Evolutionary conservation across 2,113 vertebrate species (phyloP), one percentile per base, ranked within the genome.

Genomic region (Ophiodon elongatus): DNA sequence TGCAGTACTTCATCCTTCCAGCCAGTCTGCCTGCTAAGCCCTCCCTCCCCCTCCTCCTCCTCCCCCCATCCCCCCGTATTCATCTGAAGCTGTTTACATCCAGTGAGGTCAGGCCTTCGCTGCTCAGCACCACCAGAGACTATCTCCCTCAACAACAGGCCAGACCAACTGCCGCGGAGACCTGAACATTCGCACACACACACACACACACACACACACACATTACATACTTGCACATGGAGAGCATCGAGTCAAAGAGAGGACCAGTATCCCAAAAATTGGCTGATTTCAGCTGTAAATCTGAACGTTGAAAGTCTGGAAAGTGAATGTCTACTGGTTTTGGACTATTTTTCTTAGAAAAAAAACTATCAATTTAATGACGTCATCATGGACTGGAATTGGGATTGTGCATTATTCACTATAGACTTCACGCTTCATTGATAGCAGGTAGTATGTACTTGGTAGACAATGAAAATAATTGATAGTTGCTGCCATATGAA

Each of bases 21-120:
- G 70, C 75, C 78, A 4, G 47, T 45, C 41, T 41, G 43, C 77
- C 71, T 21, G 33, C 76, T 89, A 87, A 89, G 85, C 90, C 29
- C 45, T 7, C 50, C 52, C 6, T 4, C 14, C 14, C 43, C 14
- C 13, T 1, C 43, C n/a, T n/a, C 29, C 45, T 7, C 50, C 52
- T 4, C 15, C 14, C 14, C 43, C 14, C 13, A 0, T 13, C 11
- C 43, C 19, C 19, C 45, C 6, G 79, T 27, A 85, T 88, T 88
- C 80, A 88, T 89, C 74, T 60, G 74, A 73, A 70, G 83, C 62
- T 88, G 84, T 91, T 93, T 87, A 86, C 84, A 83, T 86, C 66
- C 82, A 82, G 72, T 10, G 4, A 35, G 83, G 81, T 82, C 85
- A 79, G 78, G 73, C 35, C 70, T 77, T 50, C 43, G 7, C 64